These are phyloP conservation scores for Rapana venosa DNA, from an alignment of 2,888 invertebrate species.

Conservation along the genomic window DNA sequence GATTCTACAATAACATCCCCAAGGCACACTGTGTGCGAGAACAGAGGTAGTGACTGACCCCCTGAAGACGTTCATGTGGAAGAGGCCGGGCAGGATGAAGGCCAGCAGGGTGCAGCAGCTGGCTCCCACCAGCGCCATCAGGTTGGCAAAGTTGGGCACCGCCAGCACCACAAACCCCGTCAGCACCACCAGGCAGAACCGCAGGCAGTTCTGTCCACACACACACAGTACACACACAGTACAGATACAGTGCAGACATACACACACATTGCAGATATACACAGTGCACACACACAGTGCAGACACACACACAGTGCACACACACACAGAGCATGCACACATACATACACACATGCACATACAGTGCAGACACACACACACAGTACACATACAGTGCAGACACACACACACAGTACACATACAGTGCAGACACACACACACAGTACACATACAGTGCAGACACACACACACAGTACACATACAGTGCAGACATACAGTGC, in stretches of 20 bases:
- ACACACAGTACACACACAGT: too few species aligned
- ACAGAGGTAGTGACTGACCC: too few species aligned
- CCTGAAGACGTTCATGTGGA: constrained; percentile 76
- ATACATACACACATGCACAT: neutral
- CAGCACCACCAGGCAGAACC: constrained; percentile 75
- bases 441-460: neutral
- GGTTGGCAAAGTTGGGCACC: constrained; percentile 79
- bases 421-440: neutral
- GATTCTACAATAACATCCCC: too few species aligned
- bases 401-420: neutral
- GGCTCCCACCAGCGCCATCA: constrained; percentile 79
- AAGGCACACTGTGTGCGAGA: too few species aligned
- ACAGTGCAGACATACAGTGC: too few species aligned
- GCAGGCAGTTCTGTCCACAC: constrained; percentile 73
- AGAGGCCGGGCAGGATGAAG: constrained; percentile 78
- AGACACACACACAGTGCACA: too few species aligned
- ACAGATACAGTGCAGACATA: too few species aligned
- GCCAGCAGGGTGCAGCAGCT: constrained; percentile 79
- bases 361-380: too few species aligned
- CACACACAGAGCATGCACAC: too few species aligned
- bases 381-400: neutral
- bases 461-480: neutral
- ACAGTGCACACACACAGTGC: too few species aligned
- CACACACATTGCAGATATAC: neutral
- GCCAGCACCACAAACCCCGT: constrained; percentile 78